These are phyloP conservation scores for Drosophila demipolita DNA, from an alignment of 2,888 invertebrate genomes.

Conservation along the genomic window DNA sequence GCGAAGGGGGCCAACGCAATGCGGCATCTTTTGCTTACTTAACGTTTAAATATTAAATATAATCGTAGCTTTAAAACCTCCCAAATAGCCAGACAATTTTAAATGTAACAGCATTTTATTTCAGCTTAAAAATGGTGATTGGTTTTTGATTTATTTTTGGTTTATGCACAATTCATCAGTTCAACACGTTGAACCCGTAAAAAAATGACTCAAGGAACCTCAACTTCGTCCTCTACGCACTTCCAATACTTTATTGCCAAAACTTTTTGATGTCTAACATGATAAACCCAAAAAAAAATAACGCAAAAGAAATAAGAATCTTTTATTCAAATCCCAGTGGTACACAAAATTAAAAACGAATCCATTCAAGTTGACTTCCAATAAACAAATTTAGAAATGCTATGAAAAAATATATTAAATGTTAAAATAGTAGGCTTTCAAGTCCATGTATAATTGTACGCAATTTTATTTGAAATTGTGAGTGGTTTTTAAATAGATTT, in stretches of 20 bases:
- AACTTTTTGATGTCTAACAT: constrained; percentile 50
- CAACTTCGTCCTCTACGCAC: not conserved
- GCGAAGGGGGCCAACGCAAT: too few species aligned
- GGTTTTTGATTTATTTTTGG: not conserved
- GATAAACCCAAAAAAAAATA: constrained; percentile 26
- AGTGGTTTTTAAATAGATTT: not conserved
- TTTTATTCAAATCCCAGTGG: constrained; percentile 31
- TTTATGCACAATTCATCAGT: not conserved
- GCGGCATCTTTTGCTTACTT: not conserved
- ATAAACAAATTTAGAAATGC: not conserved
- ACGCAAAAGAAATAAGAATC: not conserved
- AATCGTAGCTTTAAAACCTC: not conserved
- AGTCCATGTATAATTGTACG: not conserved
- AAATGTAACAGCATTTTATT: not conserved
- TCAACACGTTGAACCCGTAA: constrained; percentile 3
- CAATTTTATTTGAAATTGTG: not conserved
- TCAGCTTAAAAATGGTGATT: not conserved
- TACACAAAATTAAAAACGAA: constrained; percentile 12
- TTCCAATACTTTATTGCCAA: constrained; percentile 35
- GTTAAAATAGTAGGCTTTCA: not conserved
- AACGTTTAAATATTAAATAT: not conserved
- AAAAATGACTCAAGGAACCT: constrained; percentile 12
- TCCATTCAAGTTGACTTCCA: constrained; percentile 32
- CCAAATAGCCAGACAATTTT: not conserved
- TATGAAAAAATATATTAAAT: too few species aligned